Percentiles rank a stretch among this genome's conserved stretches.
phyloP scores from a whole-genome alignment of 1,140 invertebrate genomes.

The Pomacea maculata region DNA sequence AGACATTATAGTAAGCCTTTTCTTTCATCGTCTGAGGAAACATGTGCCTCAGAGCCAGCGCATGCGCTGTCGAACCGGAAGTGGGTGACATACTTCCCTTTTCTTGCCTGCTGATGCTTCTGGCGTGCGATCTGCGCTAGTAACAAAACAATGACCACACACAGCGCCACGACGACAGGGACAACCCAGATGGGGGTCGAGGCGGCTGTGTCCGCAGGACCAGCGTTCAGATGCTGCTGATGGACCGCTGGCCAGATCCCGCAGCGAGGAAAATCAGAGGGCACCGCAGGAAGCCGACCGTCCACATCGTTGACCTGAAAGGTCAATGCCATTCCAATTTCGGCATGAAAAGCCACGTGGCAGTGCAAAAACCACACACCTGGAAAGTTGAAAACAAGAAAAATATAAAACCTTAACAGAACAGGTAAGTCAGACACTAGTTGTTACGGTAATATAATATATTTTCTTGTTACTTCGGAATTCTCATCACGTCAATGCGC shows the following conservation, averaged over 20 bases:
- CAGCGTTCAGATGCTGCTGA: not conserved
- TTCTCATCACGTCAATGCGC: no score
- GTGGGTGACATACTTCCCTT: no score
- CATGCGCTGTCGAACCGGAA: no score
- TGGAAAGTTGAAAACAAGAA: conserved; percentile 4
- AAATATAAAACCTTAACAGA: conserved; percentile 69
- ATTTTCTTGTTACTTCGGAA: no score
- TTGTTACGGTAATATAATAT: not conserved
- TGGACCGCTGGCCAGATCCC: conserved; percentile 31
- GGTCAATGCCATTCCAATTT: conserved; percentile 51
- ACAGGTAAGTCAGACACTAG: conserved; percentile 47
- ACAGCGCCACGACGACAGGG: no score
- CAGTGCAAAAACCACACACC: conserved; percentile 58
- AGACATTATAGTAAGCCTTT: no score
- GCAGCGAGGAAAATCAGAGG: conserved; percentile 44
- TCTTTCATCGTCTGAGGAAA: no score
- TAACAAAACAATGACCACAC: not conserved
- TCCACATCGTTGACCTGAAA: conserved; percentile 35
- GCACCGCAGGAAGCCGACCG: conserved; percentile 33
- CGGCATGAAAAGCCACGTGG: conserved; percentile 55
- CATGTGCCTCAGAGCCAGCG: no score
- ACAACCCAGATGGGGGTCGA: not conserved
- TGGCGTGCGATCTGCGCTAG: not conserved
- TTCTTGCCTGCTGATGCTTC: no score
- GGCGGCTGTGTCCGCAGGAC: not conserved